Percentiles rank a stretch among this genome's conserved stretches.
Conservation (phyloP, 2,888 invertebrate species). For the Pristionchus japonicus region DNA sequence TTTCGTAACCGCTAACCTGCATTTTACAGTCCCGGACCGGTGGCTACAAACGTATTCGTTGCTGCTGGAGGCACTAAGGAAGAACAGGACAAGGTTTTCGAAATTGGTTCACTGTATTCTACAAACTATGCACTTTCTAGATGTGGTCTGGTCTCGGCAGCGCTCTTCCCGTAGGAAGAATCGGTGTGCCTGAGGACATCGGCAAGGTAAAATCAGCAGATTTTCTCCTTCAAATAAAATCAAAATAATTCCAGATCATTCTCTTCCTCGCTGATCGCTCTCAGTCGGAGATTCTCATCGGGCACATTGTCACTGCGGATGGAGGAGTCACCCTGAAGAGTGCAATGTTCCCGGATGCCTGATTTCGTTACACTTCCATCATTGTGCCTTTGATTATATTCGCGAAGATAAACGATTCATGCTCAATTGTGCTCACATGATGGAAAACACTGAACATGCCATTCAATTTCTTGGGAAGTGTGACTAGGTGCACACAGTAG, state of each 20-base stretch:
- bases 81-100: neutral
- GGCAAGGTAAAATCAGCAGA: neutral
- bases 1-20: neutral
- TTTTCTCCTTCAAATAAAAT: neutral
- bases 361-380: no score
- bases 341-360: neutral
- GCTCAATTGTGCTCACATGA: no score
- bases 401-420: no score
- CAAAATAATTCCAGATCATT: neutral
- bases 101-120: neutral
- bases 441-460: no score
- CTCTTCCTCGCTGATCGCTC: conserved; percentile 9
- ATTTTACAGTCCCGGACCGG: neutral
- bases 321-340: neutral
- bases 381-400: no score
- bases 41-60: neutral
- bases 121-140: neutral
- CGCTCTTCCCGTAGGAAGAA: neutral
- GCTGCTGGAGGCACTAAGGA: neutral
- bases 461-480: no score
- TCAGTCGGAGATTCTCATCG: conserved; percentile 28
- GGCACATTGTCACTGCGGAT: neutral
- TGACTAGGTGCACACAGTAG: no score
- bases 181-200: neutral
- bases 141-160: neutral